Evolutionary conservation across 1,140 invertebrate species (phyloP).

Genomic region (Drosophila bocki): DNA sequence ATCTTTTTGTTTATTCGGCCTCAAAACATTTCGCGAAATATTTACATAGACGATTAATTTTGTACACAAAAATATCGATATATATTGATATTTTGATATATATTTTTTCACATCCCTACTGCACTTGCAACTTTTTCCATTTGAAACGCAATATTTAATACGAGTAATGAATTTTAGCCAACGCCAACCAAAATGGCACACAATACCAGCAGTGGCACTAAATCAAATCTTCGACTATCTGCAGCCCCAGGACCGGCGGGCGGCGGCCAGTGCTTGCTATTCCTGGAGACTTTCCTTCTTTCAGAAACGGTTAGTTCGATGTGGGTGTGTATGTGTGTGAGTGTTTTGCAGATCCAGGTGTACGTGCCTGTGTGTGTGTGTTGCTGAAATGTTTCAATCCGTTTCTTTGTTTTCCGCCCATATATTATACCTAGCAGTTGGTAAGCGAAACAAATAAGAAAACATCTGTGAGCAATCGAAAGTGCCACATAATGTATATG

Average conservation of each 20-base stretch:
- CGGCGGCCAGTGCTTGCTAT: constrained; percentile 74
- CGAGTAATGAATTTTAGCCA: constrained; percentile 71
- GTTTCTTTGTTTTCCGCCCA: constrained; percentile 17
- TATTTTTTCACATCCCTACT: constrained; percentile 9
- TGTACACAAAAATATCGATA: constrained; percentile 4
- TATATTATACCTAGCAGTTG: constrained; percentile 16
- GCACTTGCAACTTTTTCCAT: constrained; percentile 50
- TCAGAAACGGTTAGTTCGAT: constrained; percentile 78
- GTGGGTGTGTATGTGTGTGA: constrained; percentile 2
- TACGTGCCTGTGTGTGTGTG: constrained; percentile 9
- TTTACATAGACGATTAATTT: not conserved
- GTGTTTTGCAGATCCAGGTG: constrained; percentile 14
- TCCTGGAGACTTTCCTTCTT: constrained; percentile 79
- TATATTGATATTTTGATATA: constrained; percentile 2
- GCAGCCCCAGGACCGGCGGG: constrained; percentile 54
- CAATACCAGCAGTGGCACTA: constrained; percentile 75
- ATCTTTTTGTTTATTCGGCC: not conserved
- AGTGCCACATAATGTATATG: constrained; percentile 16
- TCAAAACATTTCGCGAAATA: not conserved
- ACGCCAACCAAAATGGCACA: constrained; percentile 76
- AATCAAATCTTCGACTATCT: constrained; percentile 79
- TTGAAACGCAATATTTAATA: constrained; percentile 50
- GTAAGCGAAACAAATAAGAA: constrained; percentile 17
- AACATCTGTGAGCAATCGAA: constrained; percentile 30
- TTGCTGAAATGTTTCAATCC: constrained; percentile 32